Evolutionary conservation across 2,113 vertebrate genomes (phyloP).

Genomic region (Oenanthe melanoleuca): DNA sequence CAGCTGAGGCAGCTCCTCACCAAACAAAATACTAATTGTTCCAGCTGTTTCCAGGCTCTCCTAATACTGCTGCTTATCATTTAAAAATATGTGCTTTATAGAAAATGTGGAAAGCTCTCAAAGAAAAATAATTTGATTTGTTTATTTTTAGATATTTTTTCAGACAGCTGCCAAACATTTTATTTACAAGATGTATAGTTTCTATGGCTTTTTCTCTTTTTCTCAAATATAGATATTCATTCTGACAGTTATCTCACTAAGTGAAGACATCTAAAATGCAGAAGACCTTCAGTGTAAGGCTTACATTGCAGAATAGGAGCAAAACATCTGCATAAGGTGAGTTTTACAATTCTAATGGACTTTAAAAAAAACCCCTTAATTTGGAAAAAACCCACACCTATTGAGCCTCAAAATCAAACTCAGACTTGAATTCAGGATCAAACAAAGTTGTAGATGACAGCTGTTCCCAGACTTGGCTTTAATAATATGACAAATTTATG

Average conservation of each 20-base stretch:
- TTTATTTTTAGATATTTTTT: background rate
- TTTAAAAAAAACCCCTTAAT: background rate
- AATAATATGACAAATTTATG: background rate
- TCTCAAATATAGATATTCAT: background rate
- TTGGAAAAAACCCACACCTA: background rate
- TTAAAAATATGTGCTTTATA: background rate
- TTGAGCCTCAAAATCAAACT: background rate
- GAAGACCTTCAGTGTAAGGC: background rate
- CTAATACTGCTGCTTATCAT: background rate
- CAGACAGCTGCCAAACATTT: constrained; percentile 1
- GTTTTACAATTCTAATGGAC: background rate
- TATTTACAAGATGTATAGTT: background rate
- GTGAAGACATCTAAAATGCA: background rate
- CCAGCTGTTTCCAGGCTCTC: constrained; percentile 30
- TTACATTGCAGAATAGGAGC: background rate
- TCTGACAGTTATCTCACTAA: background rate
- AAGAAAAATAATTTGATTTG: background rate
- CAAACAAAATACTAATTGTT: background rate
- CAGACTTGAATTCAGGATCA: background rate
- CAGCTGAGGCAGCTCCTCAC: background rate
- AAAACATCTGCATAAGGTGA: background rate
- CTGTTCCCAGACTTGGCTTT: background rate
- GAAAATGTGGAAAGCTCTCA: background rate
- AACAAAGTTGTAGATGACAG: background rate
- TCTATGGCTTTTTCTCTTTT: background rate